phyloP scores from a whole-genome alignment of 2,797 vertebrate genomes.

The Phoxinus dragarum region DNA sequence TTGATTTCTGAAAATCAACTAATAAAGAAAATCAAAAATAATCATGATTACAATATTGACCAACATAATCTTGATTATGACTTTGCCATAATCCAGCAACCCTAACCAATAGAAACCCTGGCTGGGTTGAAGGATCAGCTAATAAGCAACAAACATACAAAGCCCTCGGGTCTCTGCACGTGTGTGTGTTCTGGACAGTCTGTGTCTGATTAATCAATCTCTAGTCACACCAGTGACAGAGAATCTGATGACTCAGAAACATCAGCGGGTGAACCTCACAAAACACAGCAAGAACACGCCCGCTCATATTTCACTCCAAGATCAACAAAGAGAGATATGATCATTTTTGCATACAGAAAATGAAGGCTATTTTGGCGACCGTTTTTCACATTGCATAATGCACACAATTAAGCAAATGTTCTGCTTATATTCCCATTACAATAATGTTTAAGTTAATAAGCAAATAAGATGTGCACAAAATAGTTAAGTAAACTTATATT shows the following conservation, averaged over 20 bases:
- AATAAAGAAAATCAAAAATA: neutral
- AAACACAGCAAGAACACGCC: neutral
- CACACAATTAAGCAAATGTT: neutral
- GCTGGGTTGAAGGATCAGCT: neutral
- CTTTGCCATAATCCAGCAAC: neutral
- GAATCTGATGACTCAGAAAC: conserved; percentile 30
- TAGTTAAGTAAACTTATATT: neutral
- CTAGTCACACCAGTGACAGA: conserved; percentile 12
- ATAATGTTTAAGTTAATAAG: neutral
- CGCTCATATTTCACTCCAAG: conserved; percentile 1
- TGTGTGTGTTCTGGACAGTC: neutral
- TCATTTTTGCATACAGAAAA: neutral
- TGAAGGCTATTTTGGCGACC: neutral
- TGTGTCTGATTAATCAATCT: conserved; percentile 29
- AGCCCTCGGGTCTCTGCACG: neutral
- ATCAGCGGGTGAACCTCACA: conserved; percentile 13
- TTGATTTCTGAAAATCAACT: neutral
- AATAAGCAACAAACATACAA: neutral
- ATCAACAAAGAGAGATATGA: neutral
- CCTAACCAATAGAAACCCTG: neutral
- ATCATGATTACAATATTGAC: neutral
- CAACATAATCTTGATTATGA: neutral
- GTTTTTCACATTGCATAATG: neutral
- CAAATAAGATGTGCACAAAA: neutral
- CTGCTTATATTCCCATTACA: neutral